phyloP scores from a whole-genome alignment of 2,113 vertebrate species.

The Edolisoma coerulescens region DNA sequence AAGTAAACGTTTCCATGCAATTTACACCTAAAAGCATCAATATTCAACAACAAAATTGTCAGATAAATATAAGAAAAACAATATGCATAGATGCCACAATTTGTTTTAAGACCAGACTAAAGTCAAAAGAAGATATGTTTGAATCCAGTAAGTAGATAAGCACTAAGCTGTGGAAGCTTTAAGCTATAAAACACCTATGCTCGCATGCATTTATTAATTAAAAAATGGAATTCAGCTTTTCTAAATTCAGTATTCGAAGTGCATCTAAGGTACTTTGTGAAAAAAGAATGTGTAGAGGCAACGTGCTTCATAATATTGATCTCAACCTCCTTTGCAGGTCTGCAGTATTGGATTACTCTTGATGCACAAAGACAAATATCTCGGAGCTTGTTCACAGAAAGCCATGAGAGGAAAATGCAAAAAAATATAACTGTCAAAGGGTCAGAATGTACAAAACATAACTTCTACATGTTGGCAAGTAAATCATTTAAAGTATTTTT shows the following conservation, averaged over 20 bases:
- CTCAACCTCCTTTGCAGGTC: conserved; percentile 38
- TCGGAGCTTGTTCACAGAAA: conserved; percentile 74
- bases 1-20: conserved; percentile 83
- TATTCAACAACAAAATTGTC: conserved; percentile 86
- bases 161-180: not conserved
- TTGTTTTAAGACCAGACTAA: conserved; percentile 84
- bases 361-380: conserved; percentile 73
- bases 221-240: not conserved
- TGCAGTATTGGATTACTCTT: conserved; percentile 76
- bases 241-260: not conserved
- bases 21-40: conserved; percentile 88
- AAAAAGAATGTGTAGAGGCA: not conserved
- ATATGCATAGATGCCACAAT: conserved; percentile 81
- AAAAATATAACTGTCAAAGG: conserved; percentile 64
- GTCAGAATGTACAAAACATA: conserved; percentile 69
- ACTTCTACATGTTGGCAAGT: conserved; percentile 86
- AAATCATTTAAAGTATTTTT: conserved; percentile 70
- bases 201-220: not conserved
- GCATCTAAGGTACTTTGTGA: not conserved
- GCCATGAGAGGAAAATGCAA: conserved; percentile 72
- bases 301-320: not conserved
- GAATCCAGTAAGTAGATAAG: conserved; percentile 72
- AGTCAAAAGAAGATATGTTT: conserved; percentile 74
- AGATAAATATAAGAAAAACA: conserved; percentile 69
- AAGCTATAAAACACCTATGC: not conserved